A percentile compares a stretch with the other conserved stretches of the same genome.
Conservation (phyloP, 2,113 vertebrate species). For the Catharus fuscescens region DNA sequence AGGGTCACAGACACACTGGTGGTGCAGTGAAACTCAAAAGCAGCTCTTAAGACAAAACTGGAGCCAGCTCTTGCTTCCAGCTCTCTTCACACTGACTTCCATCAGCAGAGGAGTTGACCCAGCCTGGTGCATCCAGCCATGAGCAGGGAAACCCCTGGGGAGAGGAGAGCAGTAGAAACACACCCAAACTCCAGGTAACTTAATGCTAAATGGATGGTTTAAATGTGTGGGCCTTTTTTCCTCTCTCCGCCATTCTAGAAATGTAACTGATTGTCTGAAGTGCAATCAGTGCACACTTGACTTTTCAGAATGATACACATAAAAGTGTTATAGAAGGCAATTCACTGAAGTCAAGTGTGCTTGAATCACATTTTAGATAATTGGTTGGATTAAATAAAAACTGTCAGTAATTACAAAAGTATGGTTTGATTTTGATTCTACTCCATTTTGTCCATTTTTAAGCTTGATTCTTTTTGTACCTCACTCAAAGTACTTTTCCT, state of each 20-base stretch:
- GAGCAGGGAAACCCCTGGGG: accelerated
- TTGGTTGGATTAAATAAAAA: constrained; percentile 60
- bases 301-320: constrained; percentile 59
- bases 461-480: neutral
- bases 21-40: neutral
- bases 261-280: constrained; percentile 40
- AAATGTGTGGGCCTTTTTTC: neutral
- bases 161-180: neutral
- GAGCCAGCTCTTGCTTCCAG: neutral
- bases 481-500: neutral
- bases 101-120: neutral
- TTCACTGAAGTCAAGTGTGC: constrained; percentile 65
- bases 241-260: neutral
- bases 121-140: neutral
- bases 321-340: constrained; percentile 54
- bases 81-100: neutral
- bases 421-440: constrained; percentile 28
- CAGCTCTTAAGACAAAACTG: neutral
- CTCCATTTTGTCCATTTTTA: neutral
- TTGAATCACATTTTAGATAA: constrained; percentile 68
- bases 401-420: constrained; percentile 47
- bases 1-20: neutral
- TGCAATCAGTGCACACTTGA: constrained; percentile 66
- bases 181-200: neutral
- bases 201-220: neutral